phyloP scores from a whole-genome alignment of 2,797 vertebrate species.

The Pangasius larnaudii region DNA sequence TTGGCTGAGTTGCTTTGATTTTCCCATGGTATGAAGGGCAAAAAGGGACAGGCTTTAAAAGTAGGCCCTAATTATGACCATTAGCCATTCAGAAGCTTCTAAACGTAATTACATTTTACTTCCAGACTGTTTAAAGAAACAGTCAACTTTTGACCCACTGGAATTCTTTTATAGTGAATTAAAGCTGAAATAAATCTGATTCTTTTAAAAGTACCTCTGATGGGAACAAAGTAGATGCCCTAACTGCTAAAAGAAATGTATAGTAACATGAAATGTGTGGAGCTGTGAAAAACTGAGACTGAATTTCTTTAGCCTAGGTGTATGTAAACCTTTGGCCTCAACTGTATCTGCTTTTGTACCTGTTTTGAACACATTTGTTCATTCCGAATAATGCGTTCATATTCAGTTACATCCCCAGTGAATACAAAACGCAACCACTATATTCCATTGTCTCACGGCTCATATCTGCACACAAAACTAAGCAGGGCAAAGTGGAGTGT shows the following conservation, averaged over 20 bases:
- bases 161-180: not conserved
- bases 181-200: not conserved
- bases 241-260: not conserved
- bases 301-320: not conserved
- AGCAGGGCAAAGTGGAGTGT: constrained; percentile 66
- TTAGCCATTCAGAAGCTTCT: not conserved
- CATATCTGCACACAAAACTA: constrained; percentile 60
- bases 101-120: not conserved
- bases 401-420: not conserved
- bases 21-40: not conserved
- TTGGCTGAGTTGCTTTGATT: not conserved
- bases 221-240: not conserved
- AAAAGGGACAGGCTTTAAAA: not conserved
- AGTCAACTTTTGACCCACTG: not conserved
- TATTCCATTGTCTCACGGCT: not conserved
- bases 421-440: not conserved
- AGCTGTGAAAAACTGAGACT: not conserved
- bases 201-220: not conserved
- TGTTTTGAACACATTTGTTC: not conserved
- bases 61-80: not conserved
- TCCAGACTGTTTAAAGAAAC: not conserved
- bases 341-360: not conserved
- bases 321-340: not conserved
- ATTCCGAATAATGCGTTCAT: not conserved
- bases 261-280: not conserved